Percentiles rank a stretch among this genome's conserved stretches.
Conservation (phyloP, 2,797 vertebrate genomes). For the Mallotus villosus region DNA sequence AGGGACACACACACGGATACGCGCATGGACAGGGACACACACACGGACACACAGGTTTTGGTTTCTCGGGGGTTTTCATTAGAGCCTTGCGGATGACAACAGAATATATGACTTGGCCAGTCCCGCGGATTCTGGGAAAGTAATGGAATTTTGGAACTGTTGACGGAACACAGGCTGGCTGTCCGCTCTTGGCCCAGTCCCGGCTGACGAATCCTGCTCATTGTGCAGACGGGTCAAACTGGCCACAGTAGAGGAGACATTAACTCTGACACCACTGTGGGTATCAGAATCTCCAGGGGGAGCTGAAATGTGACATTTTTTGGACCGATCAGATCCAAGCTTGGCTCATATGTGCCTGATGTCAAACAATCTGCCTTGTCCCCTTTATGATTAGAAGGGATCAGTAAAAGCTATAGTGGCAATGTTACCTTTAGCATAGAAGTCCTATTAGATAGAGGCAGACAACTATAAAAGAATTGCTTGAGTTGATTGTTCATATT, state of each 20-base stretch:
- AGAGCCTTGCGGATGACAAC: constrained; percentile 65
- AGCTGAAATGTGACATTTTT: constrained; percentile 68
- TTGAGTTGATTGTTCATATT: neutral
- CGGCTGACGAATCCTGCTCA: constrained; percentile 38
- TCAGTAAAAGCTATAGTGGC: no score
- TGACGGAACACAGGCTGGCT: constrained; percentile 77
- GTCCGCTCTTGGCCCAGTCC: constrained; percentile 59
- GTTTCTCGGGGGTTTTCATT: constrained; percentile 68
- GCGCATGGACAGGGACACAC: neutral
- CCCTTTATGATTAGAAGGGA: no score
- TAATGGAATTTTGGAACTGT: constrained; percentile 76
- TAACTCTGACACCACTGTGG: constrained; percentile 11
- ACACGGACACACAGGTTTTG: constrained; percentile 19
- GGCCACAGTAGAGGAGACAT: neutral
- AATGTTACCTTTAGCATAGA: no score
- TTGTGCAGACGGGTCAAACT: constrained; percentile 26
- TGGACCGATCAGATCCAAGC: constrained; percentile 40
- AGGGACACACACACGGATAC: neutral
- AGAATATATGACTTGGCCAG: constrained; percentile 74
- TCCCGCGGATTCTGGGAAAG: constrained; percentile 71
- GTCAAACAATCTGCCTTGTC: constrained; percentile 27
- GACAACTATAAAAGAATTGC: neutral
- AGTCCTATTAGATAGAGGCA: no score
- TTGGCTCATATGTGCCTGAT: constrained; percentile 40
- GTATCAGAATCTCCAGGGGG: constrained; percentile 56